phyloP scores from a whole-genome alignment of 2,888 invertebrate species.

The Pheosia gnoma region DNA sequence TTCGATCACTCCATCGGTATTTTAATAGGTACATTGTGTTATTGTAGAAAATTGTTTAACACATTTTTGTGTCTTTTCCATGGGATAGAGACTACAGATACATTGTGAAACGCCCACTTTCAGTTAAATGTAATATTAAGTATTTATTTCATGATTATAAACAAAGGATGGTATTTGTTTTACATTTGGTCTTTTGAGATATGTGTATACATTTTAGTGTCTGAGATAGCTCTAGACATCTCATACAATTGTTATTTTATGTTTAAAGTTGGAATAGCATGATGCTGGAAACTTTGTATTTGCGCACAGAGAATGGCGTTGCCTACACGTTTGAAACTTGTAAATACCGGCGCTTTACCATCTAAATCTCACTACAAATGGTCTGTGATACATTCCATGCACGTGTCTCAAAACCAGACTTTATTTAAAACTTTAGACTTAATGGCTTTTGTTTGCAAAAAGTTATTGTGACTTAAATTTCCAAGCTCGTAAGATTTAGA shows the following conservation, averaged over 20 bases:
- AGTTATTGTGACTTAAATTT: slow-evolving; percentile 6
- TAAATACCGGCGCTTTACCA: slow-evolving; percentile 25
- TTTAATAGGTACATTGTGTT: no score
- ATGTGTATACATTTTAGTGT: background rate
- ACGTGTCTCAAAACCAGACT: slow-evolving; percentile 14
- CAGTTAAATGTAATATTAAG: no score
- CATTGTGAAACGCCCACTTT: no score
- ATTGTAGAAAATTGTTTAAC: no score
- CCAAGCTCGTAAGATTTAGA: background rate
- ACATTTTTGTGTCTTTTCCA: no score
- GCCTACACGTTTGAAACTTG: slow-evolving; percentile 25
- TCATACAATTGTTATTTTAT: slow-evolving; percentile 48
- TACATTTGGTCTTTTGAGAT: no score
- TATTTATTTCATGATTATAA: no score
- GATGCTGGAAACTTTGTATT: slow-evolving; percentile 38
- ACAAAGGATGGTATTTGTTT: no score
- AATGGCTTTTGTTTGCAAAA: slow-evolving; percentile 11
- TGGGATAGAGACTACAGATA: no score
- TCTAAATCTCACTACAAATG: slow-evolving; percentile 21
- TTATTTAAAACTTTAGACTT: slow-evolving; percentile 6
- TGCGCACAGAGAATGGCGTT: slow-evolving; percentile 33
- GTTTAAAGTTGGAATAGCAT: slow-evolving; percentile 39
- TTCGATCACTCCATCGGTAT: no score
- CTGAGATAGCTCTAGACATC: background rate
- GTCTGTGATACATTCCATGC: slow-evolving; percentile 18